Percentiles rank a stretch among this genome's conserved stretches.
These are phyloP conservation scores for Alaudala cheleensis DNA, from an alignment of 2,113 vertebrate genomes.

Conservation along the genomic window DNA sequence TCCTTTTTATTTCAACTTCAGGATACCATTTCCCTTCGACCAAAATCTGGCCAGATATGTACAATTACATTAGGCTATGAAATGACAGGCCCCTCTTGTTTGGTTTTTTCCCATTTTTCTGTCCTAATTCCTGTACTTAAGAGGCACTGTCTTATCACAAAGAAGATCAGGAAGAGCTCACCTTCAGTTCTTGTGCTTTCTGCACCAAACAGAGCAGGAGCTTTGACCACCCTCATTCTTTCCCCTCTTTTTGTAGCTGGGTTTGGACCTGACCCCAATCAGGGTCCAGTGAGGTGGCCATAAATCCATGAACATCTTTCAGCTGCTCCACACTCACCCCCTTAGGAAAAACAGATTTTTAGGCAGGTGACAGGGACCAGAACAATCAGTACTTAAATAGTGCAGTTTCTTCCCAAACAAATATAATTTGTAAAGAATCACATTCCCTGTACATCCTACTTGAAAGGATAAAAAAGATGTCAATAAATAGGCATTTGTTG, in stretches of 20 bases:
- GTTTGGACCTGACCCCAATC: fast-evolving
- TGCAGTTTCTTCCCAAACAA: not conserved
- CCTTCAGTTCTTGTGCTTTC: not conserved
- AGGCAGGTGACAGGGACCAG: not conserved
- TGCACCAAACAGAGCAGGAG: not conserved
- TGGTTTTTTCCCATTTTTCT: not conserved
- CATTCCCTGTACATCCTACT: not conserved
- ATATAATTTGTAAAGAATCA: not conserved
- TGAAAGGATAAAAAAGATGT: constrained; percentile 43
- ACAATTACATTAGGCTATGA: constrained; percentile 32
- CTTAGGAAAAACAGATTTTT: not conserved
- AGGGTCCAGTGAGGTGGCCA: fast-evolving
- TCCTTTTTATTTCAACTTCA: constrained; percentile 29
- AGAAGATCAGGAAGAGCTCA: not conserved
- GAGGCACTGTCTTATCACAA: not conserved
- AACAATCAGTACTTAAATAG: not conserved
- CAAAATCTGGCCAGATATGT: constrained; percentile 34
- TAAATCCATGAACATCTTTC: not conserved
- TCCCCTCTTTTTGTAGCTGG: not conserved
- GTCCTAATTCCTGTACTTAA: constrained; percentile 31
- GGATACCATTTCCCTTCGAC: not conserved
- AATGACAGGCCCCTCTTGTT: not conserved
- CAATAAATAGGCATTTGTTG: constrained; percentile 39
- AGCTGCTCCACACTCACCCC: not conserved
- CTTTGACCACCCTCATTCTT: not conserved